Evolutionary conservation across 2,797 vertebrate species (phyloP), one percentile per base, ranked within the genome.

Genomic region (Chelidonichthys spinosus): DNA sequence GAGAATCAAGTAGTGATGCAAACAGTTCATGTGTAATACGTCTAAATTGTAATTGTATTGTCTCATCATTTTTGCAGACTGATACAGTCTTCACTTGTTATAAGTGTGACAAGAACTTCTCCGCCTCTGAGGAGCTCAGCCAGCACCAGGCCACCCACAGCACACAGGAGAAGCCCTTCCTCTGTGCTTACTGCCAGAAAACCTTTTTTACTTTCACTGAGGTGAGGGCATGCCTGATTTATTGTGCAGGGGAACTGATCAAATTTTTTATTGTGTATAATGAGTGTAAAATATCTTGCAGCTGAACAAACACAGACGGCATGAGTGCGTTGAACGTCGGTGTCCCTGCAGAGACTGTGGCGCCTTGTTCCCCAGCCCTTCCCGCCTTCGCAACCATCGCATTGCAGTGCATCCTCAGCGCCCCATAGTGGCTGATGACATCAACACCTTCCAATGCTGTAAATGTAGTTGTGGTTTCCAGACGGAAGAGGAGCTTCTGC

Each of bases 41-140:
- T 4, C 5, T 43, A 14, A 15, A 43, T 61, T 42, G 8, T 60
- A 15, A 43, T 61, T 42, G 8, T 60, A 32, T 32, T 60, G 18
- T 11, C 9, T 32, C 15, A 14, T 73, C 0, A 9, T 74, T 76
- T 33, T 72, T 76, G 33, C 85, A 95, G 93, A 87, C 83, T 11
- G 88, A 95, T 78, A 95, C 92, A 6, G 85, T 96, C 39, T 97
- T 96, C 85, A 92, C 93, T 64, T 96, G 96, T 81, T 96, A 95
- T 61, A 95, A 94, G 76, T 96, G 96, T 64, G 92, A 94, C 53
- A 90, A 91, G 68, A 89, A 85, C 68, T 97, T 95, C 79, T 83
- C 88, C 2, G 93, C 90, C n/a, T 95, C 96, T 10, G 93, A 93
- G 36, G 92, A 92, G 77, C 94, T 96, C 40, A 95, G 90, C 15